Evolutionary conservation across 2,888 invertebrate genomes (phyloP).

Genomic region (Pandemis cinnamomeana): DNA sequence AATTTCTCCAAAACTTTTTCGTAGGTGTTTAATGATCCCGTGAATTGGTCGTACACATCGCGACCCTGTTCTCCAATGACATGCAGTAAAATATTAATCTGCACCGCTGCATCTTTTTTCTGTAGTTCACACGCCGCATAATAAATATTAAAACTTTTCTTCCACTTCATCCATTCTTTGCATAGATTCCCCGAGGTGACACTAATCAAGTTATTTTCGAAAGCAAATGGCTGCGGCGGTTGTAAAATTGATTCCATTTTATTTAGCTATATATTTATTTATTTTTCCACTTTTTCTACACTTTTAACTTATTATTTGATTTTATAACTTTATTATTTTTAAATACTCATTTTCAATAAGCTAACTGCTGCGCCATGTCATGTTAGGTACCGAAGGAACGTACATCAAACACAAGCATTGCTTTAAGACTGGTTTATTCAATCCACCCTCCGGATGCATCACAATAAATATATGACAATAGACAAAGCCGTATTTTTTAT

Average conservation of each 20-base stretch:
- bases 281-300: no score
- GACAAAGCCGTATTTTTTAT: no score
- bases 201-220: background rate
- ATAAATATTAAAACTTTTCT: slow-evolving; percentile 27
- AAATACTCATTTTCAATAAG: background rate
- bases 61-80: slow-evolving; percentile 33
- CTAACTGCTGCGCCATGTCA: background rate
- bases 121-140: slow-evolving; percentile 32
- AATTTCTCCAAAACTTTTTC: slow-evolving; percentile 1
- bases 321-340: background rate
- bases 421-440: no score
- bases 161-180: slow-evolving; percentile 33
- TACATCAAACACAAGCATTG: no score
- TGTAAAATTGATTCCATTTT: slow-evolving; percentile 1
- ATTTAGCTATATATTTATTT: no score
- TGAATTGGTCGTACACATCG: slow-evolving; percentile 24
- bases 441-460: no score
- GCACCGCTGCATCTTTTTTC: slow-evolving; percentile 26
- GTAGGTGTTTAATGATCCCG: background rate
- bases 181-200: slow-evolving; percentile 14
- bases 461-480: no score
- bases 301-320: background rate
- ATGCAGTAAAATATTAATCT: slow-evolving; percentile 33
- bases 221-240: slow-evolving; percentile 5
- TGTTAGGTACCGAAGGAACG: background rate